phyloP scores from a whole-genome alignment of 2,888 invertebrate species.

The Metalampra italica region DNA sequence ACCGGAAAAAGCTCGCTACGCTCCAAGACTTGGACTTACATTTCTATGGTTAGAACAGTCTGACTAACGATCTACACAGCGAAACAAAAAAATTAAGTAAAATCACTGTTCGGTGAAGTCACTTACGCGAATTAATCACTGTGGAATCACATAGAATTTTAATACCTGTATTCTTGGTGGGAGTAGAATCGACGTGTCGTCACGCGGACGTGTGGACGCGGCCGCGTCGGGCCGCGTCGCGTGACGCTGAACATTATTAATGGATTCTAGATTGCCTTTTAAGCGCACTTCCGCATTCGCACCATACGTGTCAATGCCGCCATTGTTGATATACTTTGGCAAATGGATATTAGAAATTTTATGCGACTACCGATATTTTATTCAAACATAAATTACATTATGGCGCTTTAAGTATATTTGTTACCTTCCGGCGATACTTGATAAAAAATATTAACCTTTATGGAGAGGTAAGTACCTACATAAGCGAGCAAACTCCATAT shows the following conservation, averaged over 20 bases:
- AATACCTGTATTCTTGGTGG: background rate
- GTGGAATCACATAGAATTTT: background rate
- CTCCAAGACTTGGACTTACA: too few species aligned
- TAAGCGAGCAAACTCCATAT: too few species aligned
- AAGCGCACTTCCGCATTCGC: slow-evolving; percentile 46
- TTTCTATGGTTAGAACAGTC: too few species aligned
- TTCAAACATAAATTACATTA: too few species aligned
- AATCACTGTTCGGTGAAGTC: background rate
- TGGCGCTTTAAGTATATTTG: too few species aligned
- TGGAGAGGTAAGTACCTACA: too few species aligned
- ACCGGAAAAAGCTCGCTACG: too few species aligned
- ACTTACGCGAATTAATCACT: background rate
- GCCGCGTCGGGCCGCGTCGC: background rate
- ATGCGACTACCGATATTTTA: slow-evolving; percentile 6
- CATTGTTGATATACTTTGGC: slow-evolving; percentile 40
- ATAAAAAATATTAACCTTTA: too few species aligned
- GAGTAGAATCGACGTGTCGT: background rate
- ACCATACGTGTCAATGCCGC: slow-evolving; percentile 36
- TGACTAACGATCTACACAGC: too few species aligned
- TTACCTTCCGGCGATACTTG: too few species aligned
- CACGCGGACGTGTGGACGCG: background rate
- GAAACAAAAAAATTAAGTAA: too few species aligned
- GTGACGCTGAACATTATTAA: slow-evolving; percentile 42
- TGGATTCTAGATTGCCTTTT: slow-evolving; percentile 64
- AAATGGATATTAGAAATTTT: slow-evolving; percentile 34